Conservation (phyloP, 2,113 vertebrate genomes). For the Lontra canadensis region DNA sequence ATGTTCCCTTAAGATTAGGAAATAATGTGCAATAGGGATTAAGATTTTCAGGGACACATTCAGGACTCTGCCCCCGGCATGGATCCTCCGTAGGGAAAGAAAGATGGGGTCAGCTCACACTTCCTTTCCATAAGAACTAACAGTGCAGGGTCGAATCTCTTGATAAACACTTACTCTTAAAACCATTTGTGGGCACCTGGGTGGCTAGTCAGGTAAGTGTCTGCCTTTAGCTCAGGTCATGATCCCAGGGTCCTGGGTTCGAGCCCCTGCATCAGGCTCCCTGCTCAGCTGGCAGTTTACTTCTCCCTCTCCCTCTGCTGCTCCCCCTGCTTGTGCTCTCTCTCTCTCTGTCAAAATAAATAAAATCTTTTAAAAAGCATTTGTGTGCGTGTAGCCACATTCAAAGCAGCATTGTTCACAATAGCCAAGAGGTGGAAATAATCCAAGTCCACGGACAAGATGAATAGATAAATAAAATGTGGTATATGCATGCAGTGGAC, state of each 20-base stretch:
- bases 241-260: background rate
- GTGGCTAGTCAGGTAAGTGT: background rate
- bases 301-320: background rate
- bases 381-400: background rate
- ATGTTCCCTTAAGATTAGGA: background rate
- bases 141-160: background rate
- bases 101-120: too few relatives aligned
- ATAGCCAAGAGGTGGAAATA: background rate
- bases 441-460: background rate
- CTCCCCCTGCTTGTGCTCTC: background rate
- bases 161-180: background rate
- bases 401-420: background rate
- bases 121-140: background rate
- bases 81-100: background rate
- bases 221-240: background rate
- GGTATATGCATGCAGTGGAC: background rate
- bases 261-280: background rate
- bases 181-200: background rate
- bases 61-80: background rate
- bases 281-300: rapidly evolving
- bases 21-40: background rate
- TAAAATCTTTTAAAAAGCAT: background rate
- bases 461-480: background rate
- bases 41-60: background rate
- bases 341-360: background rate